A percentile compares a stretch with the other conserved stretches of the same genome.
phyloP scores from a whole-genome alignment of 1,140 invertebrate species.

The Ips nitidus region DNA sequence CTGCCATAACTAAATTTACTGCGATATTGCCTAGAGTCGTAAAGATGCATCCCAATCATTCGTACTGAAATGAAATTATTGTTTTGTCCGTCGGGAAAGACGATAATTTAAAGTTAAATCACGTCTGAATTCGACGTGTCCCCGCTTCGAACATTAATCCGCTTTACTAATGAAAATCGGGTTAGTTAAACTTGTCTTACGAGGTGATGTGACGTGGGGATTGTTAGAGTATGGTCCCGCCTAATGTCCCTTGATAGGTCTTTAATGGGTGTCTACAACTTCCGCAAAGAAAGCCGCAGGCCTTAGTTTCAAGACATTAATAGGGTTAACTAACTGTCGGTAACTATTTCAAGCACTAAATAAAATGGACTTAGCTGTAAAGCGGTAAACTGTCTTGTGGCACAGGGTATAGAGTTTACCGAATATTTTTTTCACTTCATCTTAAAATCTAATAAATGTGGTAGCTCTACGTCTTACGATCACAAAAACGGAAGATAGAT shows the following conservation, averaged over 20 bases:
- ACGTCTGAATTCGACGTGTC: conserved; percentile 17
- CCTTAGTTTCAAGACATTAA: conserved; percentile 3
- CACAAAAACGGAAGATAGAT: no score
- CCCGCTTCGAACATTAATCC: conserved; percentile 26
- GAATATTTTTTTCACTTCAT: no score
- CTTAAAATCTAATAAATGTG: no score
- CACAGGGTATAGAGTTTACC: no score
- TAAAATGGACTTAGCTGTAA: no score
- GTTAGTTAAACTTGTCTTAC: conserved; percentile 28
- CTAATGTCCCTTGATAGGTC: conserved; percentile 22
- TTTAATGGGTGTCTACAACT: conserved; percentile 16
- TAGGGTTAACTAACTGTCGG: conserved; percentile 4
- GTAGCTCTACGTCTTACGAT: no score
- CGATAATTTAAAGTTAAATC: conserved; percentile 20
- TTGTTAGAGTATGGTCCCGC: conserved; percentile 4
- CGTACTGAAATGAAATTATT: not conserved
- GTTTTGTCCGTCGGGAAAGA: not conserved
- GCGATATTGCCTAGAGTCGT: not conserved
- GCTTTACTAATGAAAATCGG: conserved; percentile 32
- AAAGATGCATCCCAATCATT: conserved; percentile 1
- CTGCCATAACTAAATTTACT: conserved; percentile 3
- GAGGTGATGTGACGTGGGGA: conserved; percentile 16
- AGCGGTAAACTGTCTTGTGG: no score
- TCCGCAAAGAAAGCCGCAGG: conserved; percentile 14
- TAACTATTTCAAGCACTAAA: no score